phyloP scores from a whole-genome alignment of 2,888 invertebrate species.

The Drosophila dives region DNA sequence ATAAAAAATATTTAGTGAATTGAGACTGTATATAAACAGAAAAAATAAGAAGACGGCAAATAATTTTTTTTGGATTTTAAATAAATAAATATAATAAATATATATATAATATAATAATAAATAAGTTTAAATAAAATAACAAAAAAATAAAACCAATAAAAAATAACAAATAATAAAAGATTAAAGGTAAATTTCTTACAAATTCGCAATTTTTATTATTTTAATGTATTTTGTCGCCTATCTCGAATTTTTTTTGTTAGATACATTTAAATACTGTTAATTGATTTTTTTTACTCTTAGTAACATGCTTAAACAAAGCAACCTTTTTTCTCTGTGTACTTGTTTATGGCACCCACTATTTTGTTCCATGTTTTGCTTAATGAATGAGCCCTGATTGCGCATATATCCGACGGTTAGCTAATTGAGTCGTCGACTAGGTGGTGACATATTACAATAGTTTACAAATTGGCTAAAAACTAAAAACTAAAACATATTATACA shows the following conservation, averaged over 20 bases:
- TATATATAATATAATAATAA: no score
- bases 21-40: neutral
- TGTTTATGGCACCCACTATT: conserved; percentile 27
- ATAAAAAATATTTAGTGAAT: neutral
- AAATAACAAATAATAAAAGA: no score
- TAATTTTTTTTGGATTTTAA: no score
- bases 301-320: neutral
- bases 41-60: neutral
- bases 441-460: conserved; percentile 58
- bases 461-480: conserved; percentile 50
- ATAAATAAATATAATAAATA: no score
- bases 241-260: no score
- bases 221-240: neutral
- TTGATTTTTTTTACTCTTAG: neutral
- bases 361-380: conserved; percentile 52
- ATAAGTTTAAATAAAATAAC: no score
- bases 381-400: conserved; percentile 71
- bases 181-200: neutral
- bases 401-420: conserved; percentile 77
- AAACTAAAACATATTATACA: neutral
- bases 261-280: no score
- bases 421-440: conserved; percentile 76
- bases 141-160: no score
- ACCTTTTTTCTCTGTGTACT: neutral
- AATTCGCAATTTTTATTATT: neutral